phyloP scores from a whole-genome alignment of 1,140 invertebrate species.

The Pachyrhynchus sulphureomaculatus region DNA sequence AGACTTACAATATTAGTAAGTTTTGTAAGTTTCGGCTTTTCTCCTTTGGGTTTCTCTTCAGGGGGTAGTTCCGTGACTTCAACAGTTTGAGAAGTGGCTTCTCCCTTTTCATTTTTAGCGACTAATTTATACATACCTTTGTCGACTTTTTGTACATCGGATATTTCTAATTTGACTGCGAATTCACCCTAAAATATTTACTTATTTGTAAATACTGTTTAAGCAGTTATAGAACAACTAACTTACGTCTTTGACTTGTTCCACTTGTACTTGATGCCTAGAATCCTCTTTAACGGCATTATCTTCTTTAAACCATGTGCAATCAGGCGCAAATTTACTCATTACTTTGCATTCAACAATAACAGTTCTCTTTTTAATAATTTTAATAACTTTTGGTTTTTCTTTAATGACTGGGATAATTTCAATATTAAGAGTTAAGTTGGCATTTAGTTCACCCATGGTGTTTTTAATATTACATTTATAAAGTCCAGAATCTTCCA shows the following conservation, averaged over 20 bases:
- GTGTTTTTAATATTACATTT: constrained; percentile 97
- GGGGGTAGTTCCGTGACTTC: constrained; percentile 80
- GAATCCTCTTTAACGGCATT: constrained; percentile 74
- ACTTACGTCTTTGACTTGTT: constrained; percentile 74
- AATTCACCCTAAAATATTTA: constrained; percentile 71
- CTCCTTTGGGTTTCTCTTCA: constrained; percentile 65
- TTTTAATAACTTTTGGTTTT: constrained; percentile 85
- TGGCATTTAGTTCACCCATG: constrained; percentile 94
- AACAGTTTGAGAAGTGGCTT: constrained; percentile 86
- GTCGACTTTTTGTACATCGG: constrained; percentile 73
- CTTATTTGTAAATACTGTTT: not conserved
- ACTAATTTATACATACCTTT: constrained; percentile 89
- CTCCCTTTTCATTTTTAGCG: constrained; percentile 91
- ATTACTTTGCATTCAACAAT: constrained; percentile 88
- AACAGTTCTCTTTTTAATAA: constrained; percentile 86
- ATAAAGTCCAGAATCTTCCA: constrained; percentile 95
- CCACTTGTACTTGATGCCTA: constrained; percentile 72
- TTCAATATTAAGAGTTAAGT: constrained; percentile 96
- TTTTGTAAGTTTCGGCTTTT: constrained; percentile 71
- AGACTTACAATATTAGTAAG: constrained; percentile 70
- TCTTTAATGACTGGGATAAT: constrained; percentile 93
- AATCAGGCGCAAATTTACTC: constrained; percentile 84
- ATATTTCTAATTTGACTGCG: constrained; percentile 83
- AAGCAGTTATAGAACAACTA: not conserved
- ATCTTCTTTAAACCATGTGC: constrained; percentile 86